These are phyloP conservation scores for Physeter macrocephalus DNA, from an alignment of 2,113 vertebrate genomes.

Conservation along the genomic window DNA sequence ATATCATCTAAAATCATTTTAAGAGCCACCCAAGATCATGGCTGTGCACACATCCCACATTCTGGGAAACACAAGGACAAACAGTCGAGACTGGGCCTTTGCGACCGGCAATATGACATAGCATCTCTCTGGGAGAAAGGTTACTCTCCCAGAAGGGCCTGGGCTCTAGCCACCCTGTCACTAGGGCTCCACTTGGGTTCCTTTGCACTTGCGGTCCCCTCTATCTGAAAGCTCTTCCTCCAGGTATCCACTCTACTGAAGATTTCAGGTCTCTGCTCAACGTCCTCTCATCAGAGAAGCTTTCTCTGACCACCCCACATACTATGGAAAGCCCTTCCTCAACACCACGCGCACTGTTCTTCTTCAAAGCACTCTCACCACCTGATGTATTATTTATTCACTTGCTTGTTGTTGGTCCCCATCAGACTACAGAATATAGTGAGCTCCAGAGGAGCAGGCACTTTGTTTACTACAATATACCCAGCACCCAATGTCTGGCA, in stretches of 20 bases:
- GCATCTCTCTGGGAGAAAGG: background rate
- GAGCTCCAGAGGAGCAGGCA: background rate
- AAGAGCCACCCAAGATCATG: background rate
- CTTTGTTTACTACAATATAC: background rate
- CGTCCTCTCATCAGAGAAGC: background rate
- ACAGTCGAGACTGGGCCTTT: accelerated
- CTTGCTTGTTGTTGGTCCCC: background rate
- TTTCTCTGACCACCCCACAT: background rate
- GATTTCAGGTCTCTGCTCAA: background rate
- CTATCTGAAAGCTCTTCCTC: background rate
- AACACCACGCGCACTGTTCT: background rate
- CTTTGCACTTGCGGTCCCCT: background rate
- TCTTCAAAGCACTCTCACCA: background rate
- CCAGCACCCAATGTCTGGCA: background rate
- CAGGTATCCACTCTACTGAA: background rate
- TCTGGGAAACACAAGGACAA: background rate
- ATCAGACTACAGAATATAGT: background rate
- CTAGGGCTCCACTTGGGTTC: background rate
- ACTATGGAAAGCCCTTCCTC: background rate
- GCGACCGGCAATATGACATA: accelerated
- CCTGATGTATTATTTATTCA: background rate
- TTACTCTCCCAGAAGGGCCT: background rate
- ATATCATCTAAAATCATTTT: background rate
- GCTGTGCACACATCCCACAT: background rate
- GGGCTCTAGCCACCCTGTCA: background rate